A percentile compares a stretch with the other conserved stretches of the same genome.
These are phyloP conservation scores for Bagarius yarrelli DNA, from an alignment of 2,113 vertebrate species.

Conservation along the genomic window DNA sequence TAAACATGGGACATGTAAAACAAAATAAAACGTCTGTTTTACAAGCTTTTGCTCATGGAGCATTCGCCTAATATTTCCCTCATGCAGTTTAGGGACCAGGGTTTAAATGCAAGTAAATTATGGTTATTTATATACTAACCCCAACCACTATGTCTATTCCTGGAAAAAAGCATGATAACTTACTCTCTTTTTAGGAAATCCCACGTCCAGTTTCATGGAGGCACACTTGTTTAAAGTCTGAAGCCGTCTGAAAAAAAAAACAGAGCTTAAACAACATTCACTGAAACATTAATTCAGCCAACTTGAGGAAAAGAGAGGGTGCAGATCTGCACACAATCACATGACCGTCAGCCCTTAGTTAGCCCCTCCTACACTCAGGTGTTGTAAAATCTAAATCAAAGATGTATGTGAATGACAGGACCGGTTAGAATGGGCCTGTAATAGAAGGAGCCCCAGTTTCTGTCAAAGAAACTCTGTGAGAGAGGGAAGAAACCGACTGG, in stretches of 20 bases:
- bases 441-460: constrained; percentile 22
- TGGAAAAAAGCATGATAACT: constrained; percentile 50
- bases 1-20: background rate
- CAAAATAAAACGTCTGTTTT: background rate
- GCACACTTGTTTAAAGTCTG: constrained; percentile 97
- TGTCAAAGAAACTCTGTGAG: constrained; percentile 10
- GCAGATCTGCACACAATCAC: background rate
- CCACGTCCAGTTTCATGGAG: constrained; percentile 98
- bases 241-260: constrained; percentile 80
- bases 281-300: constrained; percentile 18
- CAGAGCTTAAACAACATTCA: constrained; percentile 14
- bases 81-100: background rate
- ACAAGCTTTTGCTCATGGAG: no score
- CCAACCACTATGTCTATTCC: background rate
- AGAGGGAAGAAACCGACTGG: constrained; percentile 11
- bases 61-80: no score
- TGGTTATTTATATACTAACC: background rate
- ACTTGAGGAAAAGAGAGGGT: background rate
- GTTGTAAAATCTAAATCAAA: constrained; percentile 11
- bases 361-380: constrained; percentile 32
- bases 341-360: constrained; percentile 11
- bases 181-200: constrained; percentile 94
- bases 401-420: constrained; percentile 25
- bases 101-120: background rate
- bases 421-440: background rate